Evolutionary conservation across 2,797 vertebrate genomes (phyloP), one percentile per base, ranked within the genome.

Genomic region (Cyprinella venusta): DNA sequence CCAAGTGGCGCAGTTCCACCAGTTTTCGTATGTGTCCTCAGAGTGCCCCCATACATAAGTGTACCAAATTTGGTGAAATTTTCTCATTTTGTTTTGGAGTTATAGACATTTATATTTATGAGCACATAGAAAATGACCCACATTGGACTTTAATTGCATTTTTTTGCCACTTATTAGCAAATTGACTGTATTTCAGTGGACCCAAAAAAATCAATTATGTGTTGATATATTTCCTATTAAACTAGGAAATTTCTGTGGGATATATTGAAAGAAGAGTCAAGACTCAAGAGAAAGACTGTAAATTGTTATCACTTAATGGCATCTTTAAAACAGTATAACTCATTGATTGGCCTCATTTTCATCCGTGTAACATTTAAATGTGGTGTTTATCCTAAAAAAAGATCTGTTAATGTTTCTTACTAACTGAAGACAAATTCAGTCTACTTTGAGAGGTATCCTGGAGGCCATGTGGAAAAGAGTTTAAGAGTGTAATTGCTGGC

Each of bases 401-500:
- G 8, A 21, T 40, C 64, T 26, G 38, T 61, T 80, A 30, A 72
- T 64, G 61, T 61, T 33, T 68, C 38, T 54, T 24, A 5, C n/a
- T 40, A 56, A 26, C 74, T 8, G 4, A 59, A 30, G 56, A 48
- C 64, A 45, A 76, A 42, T 52, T 26, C 18, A 21, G 64, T 77
- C 42, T 52, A 18, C 45, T 42, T 26, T 2, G 8, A 54, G 82
- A 24, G 21, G 6, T 67, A 61, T 61, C 21, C 70, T 76, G 52
- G 69, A 71, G 68, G 38, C 79, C 68, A 33, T 36, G n/a, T 71
- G 68, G 64, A 59, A 68, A 56, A 42, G 67, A 72, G 52, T 48
- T 80, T 70, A 76, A 76, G 74, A 75, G 61, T 81, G 64, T 74
- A 74, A 80, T 74, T 30, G 77, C 59, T 71, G 80, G 80, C 74